These are phyloP conservation scores for Mus musculus DNA, from an alignment of 2,113 vertebrate genomes.

Conservation along the genomic window GRCm39 chr2:115555001-115555500, in stretches of 20 bases:
- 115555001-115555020: slow-evolving; percentile 36
- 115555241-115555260: neutral
- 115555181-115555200: slow-evolving; percentile 67
- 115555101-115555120: slow-evolving; percentile 48
- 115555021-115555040: slow-evolving; percentile 55
- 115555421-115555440: slow-evolving; percentile 84
- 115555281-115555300: slow-evolving; percentile 85
- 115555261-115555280: slow-evolving; percentile 75
- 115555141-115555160: slow-evolving; percentile 51
- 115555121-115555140: slow-evolving; percentile 5
- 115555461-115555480: slow-evolving; percentile 87
- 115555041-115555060: slow-evolving; percentile 68
- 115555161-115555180: slow-evolving; percentile 46
- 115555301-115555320: slow-evolving; percentile 86
- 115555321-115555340: slow-evolving; percentile 87
- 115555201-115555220: slow-evolving; percentile 70
- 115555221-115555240: neutral
- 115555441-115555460: slow-evolving; percentile 84
- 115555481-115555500: slow-evolving; percentile 87
- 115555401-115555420: slow-evolving; percentile 88
- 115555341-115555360: slow-evolving; percentile 87
- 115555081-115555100: slow-evolving; percentile 69
- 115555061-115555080: slow-evolving; percentile 80
- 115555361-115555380: slow-evolving; percentile 87
- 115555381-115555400: slow-evolving; percentile 88